Evolutionary conservation across 2,888 invertebrate genomes (phyloP), one percentile per base, ranked within the genome.

Genomic region (Dryobota labecula): DNA sequence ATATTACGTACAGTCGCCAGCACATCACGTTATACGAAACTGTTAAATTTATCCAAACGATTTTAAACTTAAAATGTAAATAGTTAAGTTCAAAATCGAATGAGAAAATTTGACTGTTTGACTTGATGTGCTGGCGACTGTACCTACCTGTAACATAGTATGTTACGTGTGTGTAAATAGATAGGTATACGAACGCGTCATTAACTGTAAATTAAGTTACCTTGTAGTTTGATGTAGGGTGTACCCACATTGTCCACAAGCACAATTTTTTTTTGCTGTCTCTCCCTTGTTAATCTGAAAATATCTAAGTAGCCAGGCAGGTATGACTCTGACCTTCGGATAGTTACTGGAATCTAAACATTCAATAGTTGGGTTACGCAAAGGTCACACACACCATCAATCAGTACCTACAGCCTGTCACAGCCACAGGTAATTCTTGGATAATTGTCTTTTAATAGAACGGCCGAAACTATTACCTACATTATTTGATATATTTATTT

Each of bases 151-250:
- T 70, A 75, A 74, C 79, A 78, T 70, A n/a, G n/a, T 33, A 82
- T 70, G 76, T 63, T 81, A 84, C 71, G 75, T 86, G 84, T 84
- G 65, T 64, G 66, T 58, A 73, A 56, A 64, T 78, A 73, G 27
- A 67, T 63, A 77, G 51, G 56, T 60, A 68, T 74, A 57, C 20
- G 27, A 69, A 68, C 36, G 41, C 49, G 74, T 68, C 80, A 85
- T 69, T 80, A 75, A 63, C 63, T 68, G 62, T 67, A 70, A 69
- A 41, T 66, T 61, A 53, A 69, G 47, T 57, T 49, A 38, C 38
- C 15, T 76, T 45, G 30, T 38, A 53, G 15, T 24, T 45, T 45
- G 15, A 75, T 51, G 76, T 38, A n/a, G 30, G n/a, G n/a, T 68
- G 18, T 24, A 33, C 5, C 2, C 9, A 4, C 0, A 33, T 56